These are phyloP conservation scores for Lasius fuliginosus DNA, from an alignment of 2,888 invertebrate species.

Conservation along the genomic window DNA sequence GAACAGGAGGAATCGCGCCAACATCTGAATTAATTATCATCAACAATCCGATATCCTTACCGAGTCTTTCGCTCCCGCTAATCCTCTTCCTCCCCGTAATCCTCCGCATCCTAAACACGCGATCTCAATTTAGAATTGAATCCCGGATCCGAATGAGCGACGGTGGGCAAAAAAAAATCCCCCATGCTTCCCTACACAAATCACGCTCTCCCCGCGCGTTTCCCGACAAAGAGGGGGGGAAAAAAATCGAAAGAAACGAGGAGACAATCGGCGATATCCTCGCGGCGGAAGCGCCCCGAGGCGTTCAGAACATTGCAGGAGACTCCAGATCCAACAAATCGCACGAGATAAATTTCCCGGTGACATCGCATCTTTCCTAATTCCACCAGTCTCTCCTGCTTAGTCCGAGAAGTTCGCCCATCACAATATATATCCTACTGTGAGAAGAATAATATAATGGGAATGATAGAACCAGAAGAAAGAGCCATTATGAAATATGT, in stretches of 20 bases:
- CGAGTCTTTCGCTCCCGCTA: conserved; percentile 9
- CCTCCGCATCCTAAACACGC: conserved; percentile 50
- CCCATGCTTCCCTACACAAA: conserved; percentile 42
- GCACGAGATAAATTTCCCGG: conserved; percentile 83
- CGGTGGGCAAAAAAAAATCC: conserved; percentile 33
- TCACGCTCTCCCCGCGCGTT: conserved; percentile 36
- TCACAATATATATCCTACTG: conserved; percentile 5
- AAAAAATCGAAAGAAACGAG: conserved; percentile 47
- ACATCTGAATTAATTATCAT: conserved; percentile 45
- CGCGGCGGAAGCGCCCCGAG: conserved; percentile 41
- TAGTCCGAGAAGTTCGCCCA: not conserved
- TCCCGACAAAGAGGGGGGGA: conserved; percentile 23
- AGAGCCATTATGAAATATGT: not conserved
- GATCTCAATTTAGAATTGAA: conserved; percentile 56
- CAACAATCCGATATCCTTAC: conserved; percentile 33
- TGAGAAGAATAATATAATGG: conserved; percentile 23
- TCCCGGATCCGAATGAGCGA: conserved; percentile 33
- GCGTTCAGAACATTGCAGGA: conserved; percentile 28
- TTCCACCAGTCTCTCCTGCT: conserved; percentile 32
- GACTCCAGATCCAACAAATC: conserved; percentile 78
- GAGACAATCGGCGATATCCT: conserved; percentile 52
- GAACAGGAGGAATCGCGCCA: conserved; percentile 9
- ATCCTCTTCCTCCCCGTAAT: conserved; percentile 48
- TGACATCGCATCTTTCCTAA: conserved; percentile 54
- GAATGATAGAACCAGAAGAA: not conserved